These are phyloP conservation scores for Elaphurus davidianus DNA, from an alignment of 2,113 vertebrate species.

Conservation along the genomic window DNA sequence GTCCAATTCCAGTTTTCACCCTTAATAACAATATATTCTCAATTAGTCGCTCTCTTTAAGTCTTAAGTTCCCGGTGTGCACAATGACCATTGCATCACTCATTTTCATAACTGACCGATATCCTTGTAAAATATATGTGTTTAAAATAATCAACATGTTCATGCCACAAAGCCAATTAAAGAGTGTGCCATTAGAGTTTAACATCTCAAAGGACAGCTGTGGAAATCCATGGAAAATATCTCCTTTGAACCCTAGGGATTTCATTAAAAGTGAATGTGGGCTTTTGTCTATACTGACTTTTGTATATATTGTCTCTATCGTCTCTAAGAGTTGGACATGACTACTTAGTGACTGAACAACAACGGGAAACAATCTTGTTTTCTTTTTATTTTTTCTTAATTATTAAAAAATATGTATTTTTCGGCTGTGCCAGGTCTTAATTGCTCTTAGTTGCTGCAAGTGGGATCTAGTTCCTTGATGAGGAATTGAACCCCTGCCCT, in stretches of 20 bases:
- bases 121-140: not conserved
- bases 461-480: fast-evolving
- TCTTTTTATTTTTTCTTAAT: not conserved
- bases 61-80: not conserved
- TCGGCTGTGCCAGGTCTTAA: not conserved
- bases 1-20: not conserved
- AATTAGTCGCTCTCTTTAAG: not conserved
- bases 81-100: too few species aligned
- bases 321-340: not conserved
- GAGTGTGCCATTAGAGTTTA: not conserved
- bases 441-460: not conserved
- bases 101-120: too few species aligned
- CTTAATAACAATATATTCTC: not conserved
- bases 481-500: not conserved
- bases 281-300: not conserved
- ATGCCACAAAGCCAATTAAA: not conserved
- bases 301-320: too few species aligned
- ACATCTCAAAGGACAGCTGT: not conserved
- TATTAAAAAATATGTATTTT: not conserved
- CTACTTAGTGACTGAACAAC: not conserved
- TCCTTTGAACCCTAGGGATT: not conserved
- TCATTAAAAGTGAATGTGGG: not conserved
- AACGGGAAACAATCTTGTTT: too few species aligned
- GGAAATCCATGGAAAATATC: not conserved
- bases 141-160: not conserved